A percentile compares a stretch with the other conserved stretches of the same genome.
Conservation (phyloP, 2,113 vertebrate species). For the Formicarius rufipectus region DNA sequence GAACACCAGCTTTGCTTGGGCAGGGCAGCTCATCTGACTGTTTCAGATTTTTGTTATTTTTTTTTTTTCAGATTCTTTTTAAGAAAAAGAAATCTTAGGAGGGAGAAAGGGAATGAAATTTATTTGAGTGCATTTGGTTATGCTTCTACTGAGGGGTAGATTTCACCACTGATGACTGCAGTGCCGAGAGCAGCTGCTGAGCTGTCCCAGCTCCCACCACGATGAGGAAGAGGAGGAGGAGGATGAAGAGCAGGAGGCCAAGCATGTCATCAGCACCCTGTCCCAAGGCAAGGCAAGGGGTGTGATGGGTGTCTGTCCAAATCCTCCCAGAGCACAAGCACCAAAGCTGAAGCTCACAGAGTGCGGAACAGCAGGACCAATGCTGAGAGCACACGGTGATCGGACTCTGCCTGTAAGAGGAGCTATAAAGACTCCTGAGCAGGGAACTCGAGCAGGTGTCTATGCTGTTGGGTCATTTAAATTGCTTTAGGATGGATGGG, state of each 20-base stretch:
- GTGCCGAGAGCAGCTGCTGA: neutral
- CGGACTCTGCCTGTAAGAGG: neutral
- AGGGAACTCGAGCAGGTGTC: accelerated
- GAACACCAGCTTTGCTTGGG: neutral
- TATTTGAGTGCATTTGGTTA: neutral
- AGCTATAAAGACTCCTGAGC: neutral
- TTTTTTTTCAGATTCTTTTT: too few species aligned
- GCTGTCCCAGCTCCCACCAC: neutral
- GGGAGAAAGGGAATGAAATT: neutral
- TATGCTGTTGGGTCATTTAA: neutral
- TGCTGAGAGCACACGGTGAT: neutral
- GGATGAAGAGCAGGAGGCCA: neutral
- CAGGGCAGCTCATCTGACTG: neutral
- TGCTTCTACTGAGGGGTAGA: neutral
- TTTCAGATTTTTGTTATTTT: neutral
- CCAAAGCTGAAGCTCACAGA: accelerated
- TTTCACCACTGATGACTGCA: neutral
- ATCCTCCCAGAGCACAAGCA: neutral
- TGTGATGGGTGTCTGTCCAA: neutral
- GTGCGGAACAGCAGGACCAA: neutral
- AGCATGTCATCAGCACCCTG: accelerated
- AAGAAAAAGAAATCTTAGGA: neutral
- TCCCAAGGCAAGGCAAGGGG: neutral
- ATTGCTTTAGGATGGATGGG: neutral
- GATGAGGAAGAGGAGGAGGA: neutral